Conservation (phyloP, 1,140 invertebrate species). For the Sycophaga agraensis region DNA sequence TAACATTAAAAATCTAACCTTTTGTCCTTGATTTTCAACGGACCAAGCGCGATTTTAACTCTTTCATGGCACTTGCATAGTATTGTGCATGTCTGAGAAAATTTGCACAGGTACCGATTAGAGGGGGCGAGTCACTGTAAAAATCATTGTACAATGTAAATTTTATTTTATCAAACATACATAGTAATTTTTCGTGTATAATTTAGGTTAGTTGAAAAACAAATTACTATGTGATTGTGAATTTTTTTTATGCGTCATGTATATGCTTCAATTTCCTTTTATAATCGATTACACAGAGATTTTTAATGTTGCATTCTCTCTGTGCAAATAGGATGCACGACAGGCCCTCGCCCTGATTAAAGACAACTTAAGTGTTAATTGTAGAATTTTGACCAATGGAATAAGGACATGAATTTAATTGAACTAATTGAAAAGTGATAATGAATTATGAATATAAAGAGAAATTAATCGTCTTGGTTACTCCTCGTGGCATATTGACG, state of each 20-base stretch:
- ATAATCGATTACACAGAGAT: background rate
- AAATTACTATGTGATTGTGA: constrained; percentile 2
- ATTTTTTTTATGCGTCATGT: constrained; percentile 5
- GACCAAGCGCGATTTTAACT: background rate
- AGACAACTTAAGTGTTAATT: constrained; percentile 10
- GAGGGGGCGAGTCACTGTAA: no score
- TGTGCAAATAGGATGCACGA: background rate
- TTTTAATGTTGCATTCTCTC: constrained; percentile 15
- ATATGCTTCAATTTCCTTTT: no score
- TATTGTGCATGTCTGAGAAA: background rate
- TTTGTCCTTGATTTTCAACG: background rate
- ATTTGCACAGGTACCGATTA: background rate
- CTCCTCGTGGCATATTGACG: constrained; percentile 7
- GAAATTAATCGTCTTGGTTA: constrained; percentile 12
- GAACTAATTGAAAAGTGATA: background rate
- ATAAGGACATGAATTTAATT: background rate
- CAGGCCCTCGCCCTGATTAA: constrained; percentile 9
- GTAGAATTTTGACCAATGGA: constrained; percentile 20
- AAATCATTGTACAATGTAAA: constrained; percentile 15
- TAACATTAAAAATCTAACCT: background rate
- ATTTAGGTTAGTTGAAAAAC: background rate
- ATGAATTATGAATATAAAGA: background rate
- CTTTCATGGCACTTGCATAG: background rate
- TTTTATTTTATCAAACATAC: background rate
- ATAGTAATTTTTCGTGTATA: background rate